Conservation (phyloP, 2,113 vertebrate species). For the Arizona elegans region DNA sequence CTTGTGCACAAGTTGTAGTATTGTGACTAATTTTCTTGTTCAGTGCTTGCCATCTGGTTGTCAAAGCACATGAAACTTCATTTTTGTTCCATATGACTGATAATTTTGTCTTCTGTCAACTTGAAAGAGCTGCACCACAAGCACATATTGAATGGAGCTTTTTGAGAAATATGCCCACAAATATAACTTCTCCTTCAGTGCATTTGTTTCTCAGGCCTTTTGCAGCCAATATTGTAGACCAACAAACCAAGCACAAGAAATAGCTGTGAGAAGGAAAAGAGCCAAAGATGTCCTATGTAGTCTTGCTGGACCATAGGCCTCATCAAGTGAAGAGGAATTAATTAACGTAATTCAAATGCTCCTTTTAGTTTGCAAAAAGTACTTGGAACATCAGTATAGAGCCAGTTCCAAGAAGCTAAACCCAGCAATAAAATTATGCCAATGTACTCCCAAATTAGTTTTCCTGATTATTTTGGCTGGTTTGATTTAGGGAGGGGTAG, state of each 20-base stretch:
- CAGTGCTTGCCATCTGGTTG: background rate
- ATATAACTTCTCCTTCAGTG: background rate
- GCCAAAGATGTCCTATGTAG: background rate
- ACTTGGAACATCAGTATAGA: background rate
- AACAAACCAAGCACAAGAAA: background rate
- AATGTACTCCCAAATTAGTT: background rate
- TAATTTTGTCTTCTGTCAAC: background rate
- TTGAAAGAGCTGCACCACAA: background rate
- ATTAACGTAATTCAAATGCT: background rate
- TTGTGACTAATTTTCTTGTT: background rate
- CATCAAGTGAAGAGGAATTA: background rate
- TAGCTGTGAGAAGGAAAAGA: background rate
- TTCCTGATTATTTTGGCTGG: background rate
- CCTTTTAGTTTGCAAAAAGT: background rate
- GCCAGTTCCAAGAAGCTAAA: background rate
- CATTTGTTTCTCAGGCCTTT: background rate
- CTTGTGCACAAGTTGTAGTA: background rate
- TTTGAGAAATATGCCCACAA: background rate
- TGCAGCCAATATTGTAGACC: background rate
- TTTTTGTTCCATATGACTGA: background rate
- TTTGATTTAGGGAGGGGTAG: background rate
- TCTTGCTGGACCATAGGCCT: background rate
- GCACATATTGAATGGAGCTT: background rate
- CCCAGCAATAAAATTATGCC: background rate
- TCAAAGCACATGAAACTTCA: background rate